Evolutionary conservation across 2,888 invertebrate species (phyloP), one percentile per base, ranked within the genome.

Genomic region (Drosophila anceps): DNA sequence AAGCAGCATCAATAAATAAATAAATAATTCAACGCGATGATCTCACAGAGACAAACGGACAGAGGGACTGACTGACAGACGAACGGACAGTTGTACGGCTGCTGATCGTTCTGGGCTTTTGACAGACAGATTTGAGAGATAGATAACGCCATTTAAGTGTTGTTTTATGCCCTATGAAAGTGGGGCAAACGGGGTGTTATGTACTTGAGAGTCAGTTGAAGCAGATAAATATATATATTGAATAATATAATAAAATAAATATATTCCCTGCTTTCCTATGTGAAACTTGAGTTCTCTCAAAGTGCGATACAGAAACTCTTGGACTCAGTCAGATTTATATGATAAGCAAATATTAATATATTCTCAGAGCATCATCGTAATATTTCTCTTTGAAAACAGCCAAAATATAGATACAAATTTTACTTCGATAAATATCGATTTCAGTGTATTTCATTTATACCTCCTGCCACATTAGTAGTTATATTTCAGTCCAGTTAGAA

Each of bases 21-120:
- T 79, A 66, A 88, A 82, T 79, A 79, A 86, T 86, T 82, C 88
- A 79, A 73, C 66, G 79, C 69, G 84, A 90, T 88, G 87, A 88
- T 88, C 87, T 88, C 90, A 82, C 61, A 72, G 35, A 67, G 58
- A 61, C 55, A 55, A 35, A 29, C 27, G 18, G 41, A 60, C 69
- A 37, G 35, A 54, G 48, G 20, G 50, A 59, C 57, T 29, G 24
- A 62, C 63, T 59, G 57, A 67, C 67, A 33, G 59, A 50, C 60
- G 24, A 48, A 50, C 41, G 44, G 50, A 74, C 64, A 76, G 68
- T 87, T 87, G 73, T 89, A 76, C 71, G 81, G 87, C 84, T 83
- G 81, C 84, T 63, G 74, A 68, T 74, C 72, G 68, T 77, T 77
- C 68, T 60, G 53, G 54, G 66, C 64, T 46, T 66, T 65, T 76